Evolutionary conservation across 1,140 invertebrate species (phyloP), one percentile per base, ranked within the genome.

Genomic region (Plectus sambesii): DNA sequence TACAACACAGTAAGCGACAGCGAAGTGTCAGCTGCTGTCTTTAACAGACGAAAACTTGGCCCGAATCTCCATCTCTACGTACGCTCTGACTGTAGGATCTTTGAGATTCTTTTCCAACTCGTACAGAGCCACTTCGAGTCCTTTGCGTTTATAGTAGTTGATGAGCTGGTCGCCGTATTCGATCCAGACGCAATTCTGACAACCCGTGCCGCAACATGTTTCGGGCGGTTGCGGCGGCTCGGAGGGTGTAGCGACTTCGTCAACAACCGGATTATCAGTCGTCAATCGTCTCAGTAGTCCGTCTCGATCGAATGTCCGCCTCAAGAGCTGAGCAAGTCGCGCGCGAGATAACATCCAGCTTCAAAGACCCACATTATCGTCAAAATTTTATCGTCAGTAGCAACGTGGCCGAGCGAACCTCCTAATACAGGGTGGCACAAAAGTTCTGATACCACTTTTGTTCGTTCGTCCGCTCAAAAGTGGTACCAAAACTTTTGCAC

Each of bases 111-210:
- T 8, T 2, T 87, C 72, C 3, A 94, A 81, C 39, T 81, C 78
- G 60, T 82, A 75, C 30, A 77, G 72, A 9, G 84, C 77, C 53
- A 77, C 40, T 80, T 76, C 4, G 42, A 49, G n/a, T 19, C 55
- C 42, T 17, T 5, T 30, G 9, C 4, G 6, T 9, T 30, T 42
- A 9, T 47, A 80, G 40, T 81, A 75, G 37, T 79, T 72, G 12
- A 76, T 77, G 15, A 94, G 56, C 49, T 83, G 78, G 60, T 89
- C 81, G 0, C 86, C 87, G 74, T 92, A 94, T 26, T 83, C 76
- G 35, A 94, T 80, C 82, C 86, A 96, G 12, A 94, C 88, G 71
- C 89, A 96, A 67, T 93, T 92, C 1, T 81, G 74, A 75, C 89
- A 94, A 1, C 87, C 88, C 2, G 84, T 87, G 79, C 84, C 84